Percentiles rank a stretch among this genome's conserved stretches.
These are phyloP conservation scores for Tauraco erythrolophus DNA, from an alignment of 2,113 vertebrate species.

Conservation along the genomic window DNA sequence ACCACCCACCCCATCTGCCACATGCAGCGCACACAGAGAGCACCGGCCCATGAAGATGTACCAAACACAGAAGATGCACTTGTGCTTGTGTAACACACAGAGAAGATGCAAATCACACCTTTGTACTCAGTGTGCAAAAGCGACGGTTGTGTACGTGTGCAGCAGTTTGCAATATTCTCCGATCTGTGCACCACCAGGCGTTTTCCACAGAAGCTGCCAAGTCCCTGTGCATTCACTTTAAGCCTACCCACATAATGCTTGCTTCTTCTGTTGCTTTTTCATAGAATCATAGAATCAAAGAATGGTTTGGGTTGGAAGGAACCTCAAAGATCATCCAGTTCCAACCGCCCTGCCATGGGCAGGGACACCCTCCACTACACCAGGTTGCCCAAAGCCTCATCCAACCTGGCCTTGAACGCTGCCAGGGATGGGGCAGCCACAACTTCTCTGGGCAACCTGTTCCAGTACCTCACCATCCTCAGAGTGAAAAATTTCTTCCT, in stretches of 20 bases:
- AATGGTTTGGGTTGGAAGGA: too few relatives aligned
- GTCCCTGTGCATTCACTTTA: neutral
- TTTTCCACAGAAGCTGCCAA: neutral
- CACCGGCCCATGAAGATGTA: neutral
- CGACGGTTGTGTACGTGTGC: rapidly evolving
- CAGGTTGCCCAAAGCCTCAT: too few relatives aligned
- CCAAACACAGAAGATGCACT: neutral
- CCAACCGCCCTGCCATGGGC: too few relatives aligned
- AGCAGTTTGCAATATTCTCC: neutral
- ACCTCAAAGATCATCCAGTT: too few relatives aligned
- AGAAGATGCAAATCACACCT: neutral
- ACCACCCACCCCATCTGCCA: neutral
- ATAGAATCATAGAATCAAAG: too few relatives aligned
- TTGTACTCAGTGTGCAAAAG: neutral
- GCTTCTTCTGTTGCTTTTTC: neutral
- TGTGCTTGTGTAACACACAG: rapidly evolving
- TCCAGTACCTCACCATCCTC: too few relatives aligned
- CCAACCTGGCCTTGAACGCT: too few relatives aligned
- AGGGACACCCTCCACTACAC: too few relatives aligned
- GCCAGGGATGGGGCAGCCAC: too few relatives aligned
- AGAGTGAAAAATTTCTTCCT: too few relatives aligned
- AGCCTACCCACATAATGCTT: neutral
- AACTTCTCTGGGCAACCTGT: too few relatives aligned
- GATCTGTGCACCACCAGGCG: rapidly evolving
- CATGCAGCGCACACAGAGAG: neutral